Evolutionary conservation across 2,797 vertebrate species (phyloP).

Genomic region (Dicrostonyx torquatus): DNA sequence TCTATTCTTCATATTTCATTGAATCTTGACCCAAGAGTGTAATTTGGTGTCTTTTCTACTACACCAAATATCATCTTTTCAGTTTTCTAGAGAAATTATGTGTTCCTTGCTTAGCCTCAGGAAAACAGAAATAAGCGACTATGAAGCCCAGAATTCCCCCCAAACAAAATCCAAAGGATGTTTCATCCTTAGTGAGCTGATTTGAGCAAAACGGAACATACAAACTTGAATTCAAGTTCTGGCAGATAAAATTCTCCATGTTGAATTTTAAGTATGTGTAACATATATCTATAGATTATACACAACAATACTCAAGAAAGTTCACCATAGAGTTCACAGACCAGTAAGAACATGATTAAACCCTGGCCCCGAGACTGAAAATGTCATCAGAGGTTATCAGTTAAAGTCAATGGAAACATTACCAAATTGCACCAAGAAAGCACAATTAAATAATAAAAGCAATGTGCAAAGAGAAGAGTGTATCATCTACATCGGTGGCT

Average conservation of each 20-base stretch:
- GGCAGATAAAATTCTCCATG: not conserved
- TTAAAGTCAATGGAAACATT: not conserved
- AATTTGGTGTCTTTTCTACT: not conserved
- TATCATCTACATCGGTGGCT: not conserved
- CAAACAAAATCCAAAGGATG: not conserved
- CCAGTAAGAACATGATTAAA: not conserved
- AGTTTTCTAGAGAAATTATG: constrained; percentile 14
- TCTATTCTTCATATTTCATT: not conserved
- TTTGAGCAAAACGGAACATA: not conserved
- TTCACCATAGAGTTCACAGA: not conserved
- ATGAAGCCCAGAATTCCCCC: not conserved
- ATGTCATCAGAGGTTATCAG: not conserved
- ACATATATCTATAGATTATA: not conserved
- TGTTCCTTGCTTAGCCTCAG: not conserved
- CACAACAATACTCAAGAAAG: not conserved
- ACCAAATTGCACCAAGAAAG: constrained; percentile 31
- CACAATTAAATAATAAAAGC: constrained; percentile 23
- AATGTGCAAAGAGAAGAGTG: not conserved
- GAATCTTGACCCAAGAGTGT: not conserved
- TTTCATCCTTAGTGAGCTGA: not conserved
- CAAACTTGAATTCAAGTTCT: not conserved
- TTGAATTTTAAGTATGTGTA: not conserved
- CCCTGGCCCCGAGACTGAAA: not conserved
- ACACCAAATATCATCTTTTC: not conserved
- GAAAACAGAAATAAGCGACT: not conserved